Evolutionary conservation across 2,797 vertebrate genomes (phyloP), one percentile per base, ranked within the genome.

Genomic region (Synanceia verrucosa): DNA sequence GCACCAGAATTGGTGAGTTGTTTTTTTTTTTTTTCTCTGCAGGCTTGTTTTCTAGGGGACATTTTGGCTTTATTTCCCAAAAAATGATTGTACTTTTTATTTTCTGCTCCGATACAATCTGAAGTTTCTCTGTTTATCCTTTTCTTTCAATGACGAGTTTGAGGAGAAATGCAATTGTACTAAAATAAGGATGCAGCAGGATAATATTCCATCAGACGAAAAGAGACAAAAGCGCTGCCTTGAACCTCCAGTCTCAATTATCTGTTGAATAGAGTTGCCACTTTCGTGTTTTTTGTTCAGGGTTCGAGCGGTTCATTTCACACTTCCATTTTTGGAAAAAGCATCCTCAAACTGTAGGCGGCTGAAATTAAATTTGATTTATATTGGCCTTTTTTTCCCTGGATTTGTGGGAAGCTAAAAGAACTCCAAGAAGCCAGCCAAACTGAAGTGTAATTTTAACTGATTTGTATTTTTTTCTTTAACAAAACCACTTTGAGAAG

Each of bases 201-300:
- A 3, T 63, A 52, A 65, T 65, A 65, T 28, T 71, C 62, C 4
- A 57, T 65, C 58, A 67, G 47, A 59, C n/a, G 52, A 59, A 56
- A 19, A 1, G 48, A 78, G 84, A 71, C 12, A 53, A 76, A 83
- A 39, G 69, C 8, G 75, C 82, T 69, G 81, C 84, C 59, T 79
- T 62, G 81, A 85, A 89, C 86, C 64, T 63, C n/a, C 26, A 3
- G 56, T 64, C 68, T 79, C 79, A 88, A 86, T 89, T 88, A 90
- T 80, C 14, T 47, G 57, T 18, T 62, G 78, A 86, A 76, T 61
- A 21, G 66, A 61, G 53, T 23, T 24, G 47, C 31, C 50, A 65
- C 51, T 76, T 74, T 66, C 37, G 48, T 67, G 70, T 55, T 74
- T 76, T 51, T 36, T 63, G 57, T 21, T 1, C 14, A 51, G 19